Conservation (phyloP, 30 jellyfish, hydroid and myxozoan genomes). For the Pseudorhiza aurosa region DNA sequence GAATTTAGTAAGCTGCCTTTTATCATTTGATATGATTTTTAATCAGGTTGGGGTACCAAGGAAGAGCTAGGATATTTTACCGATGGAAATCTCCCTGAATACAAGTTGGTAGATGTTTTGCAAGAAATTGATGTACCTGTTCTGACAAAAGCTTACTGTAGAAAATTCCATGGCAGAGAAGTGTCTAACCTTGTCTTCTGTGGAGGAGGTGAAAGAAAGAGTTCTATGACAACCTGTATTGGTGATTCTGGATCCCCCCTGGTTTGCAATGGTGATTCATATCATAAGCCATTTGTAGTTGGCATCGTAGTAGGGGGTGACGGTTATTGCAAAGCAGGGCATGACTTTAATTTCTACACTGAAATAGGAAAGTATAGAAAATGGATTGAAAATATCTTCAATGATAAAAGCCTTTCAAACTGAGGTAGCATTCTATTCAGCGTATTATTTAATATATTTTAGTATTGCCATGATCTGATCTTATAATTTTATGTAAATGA, state of each 20-base stretch:
- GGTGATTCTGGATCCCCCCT: constrained; percentile 84
- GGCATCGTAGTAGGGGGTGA: constrained; percentile 68
- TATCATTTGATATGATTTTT: too few relatives aligned
- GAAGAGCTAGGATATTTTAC: not conserved
- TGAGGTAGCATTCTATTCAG: too few relatives aligned
- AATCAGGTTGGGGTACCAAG: constrained; percentile 58
- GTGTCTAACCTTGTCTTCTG: constrained; percentile 44
- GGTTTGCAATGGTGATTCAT: constrained; percentile 5
- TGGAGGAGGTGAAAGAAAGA: constrained; percentile 36
- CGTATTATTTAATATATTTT: too few relatives aligned
- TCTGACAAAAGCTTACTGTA: constrained; percentile 27
- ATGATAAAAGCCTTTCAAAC: too few relatives aligned
- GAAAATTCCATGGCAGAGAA: constrained; percentile 17
- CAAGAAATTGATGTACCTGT: constrained; percentile 72
- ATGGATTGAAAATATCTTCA: constrained; percentile 64
- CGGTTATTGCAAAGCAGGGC: constrained; percentile 41
- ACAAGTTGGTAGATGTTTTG: constrained; percentile 11
- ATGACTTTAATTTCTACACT: constrained; percentile 34
- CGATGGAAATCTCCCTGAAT: not conserved
- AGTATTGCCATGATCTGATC: too few relatives aligned
- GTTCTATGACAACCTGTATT: constrained; percentile 33
- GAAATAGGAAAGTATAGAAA: constrained; percentile 49
- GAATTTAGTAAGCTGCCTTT: too few relatives aligned
- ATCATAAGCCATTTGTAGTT: constrained; percentile 6
- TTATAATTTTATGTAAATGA: too few relatives aligned